These are phyloP conservation scores for Chaenodraco wilsoni DNA, from an alignment of 2,797 vertebrate genomes.

Conservation along the genomic window DNA sequence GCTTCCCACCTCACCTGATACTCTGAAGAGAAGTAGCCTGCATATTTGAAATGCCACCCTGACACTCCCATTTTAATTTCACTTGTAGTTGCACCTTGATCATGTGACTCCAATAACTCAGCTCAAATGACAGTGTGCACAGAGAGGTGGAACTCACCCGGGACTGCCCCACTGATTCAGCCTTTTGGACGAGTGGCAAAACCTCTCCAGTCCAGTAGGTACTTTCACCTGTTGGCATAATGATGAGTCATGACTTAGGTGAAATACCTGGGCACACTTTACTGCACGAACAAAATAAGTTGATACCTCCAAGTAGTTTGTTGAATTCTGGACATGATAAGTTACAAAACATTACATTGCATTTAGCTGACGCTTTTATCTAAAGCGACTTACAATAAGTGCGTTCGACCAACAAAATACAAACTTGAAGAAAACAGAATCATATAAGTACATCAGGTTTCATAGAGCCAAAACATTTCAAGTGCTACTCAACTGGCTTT, in stretches of 20 bases:
- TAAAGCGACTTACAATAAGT: no score
- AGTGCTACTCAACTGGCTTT: no score
- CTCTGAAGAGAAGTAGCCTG: background rate
- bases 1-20: background rate
- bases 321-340: background rate
- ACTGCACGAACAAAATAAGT: background rate
- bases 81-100: constrained; percentile 1
- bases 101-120: background rate
- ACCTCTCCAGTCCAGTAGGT: background rate
- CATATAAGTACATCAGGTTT: no score
- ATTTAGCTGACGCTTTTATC: no score
- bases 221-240: background rate
- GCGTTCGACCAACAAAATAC: no score
- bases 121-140: background rate
- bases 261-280: background rate
- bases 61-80: background rate
- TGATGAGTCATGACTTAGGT: background rate
- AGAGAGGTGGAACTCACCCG: constrained; percentile 7
- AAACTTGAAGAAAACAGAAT: no score
- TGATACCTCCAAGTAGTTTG: background rate
- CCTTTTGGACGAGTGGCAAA: background rate
- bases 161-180: background rate
- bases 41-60: background rate
- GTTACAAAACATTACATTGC: no score
- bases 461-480: no score